Evolutionary conservation across 2,797 vertebrate species (phyloP).

Genomic region (Neoniphon sammara): DNA sequence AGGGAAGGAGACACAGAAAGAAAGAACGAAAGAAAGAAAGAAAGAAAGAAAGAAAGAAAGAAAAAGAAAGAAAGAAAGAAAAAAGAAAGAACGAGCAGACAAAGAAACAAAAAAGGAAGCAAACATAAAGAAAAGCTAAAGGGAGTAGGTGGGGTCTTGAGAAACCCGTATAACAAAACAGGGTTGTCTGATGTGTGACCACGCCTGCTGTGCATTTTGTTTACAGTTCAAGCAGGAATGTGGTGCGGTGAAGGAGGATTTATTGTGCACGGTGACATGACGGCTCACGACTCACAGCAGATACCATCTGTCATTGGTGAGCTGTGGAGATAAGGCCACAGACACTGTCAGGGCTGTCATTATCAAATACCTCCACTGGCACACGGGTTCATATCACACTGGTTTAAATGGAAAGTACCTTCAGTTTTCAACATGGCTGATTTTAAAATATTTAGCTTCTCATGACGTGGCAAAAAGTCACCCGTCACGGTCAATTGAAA

Average conservation of each 20-base stretch:
- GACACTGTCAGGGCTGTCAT: slow-evolving; percentile 37
- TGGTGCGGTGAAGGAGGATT: slow-evolving; percentile 18
- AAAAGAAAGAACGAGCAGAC: slow-evolving; percentile 39
- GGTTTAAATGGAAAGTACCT: slow-evolving; percentile 42
- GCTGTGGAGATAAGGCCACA: slow-evolving; percentile 44
- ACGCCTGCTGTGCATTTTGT: slow-evolving; percentile 44
- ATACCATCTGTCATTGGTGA: slow-evolving; percentile 66
- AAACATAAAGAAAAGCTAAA: slow-evolving; percentile 25
- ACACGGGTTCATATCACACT: slow-evolving; percentile 19
- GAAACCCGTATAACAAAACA: slow-evolving; percentile 37
- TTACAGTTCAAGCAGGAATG: slow-evolving; percentile 37
- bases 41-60: slow-evolving; percentile 12
- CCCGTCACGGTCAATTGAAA: too few species aligned
- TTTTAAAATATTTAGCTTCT: background rate
- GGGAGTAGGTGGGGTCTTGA: slow-evolving; percentile 11
- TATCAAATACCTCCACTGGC: slow-evolving; percentile 41
- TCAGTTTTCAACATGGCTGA: background rate
- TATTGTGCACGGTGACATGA: slow-evolving; percentile 30
- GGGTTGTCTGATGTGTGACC: slow-evolving; percentile 21
- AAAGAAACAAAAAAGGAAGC: too few species aligned
- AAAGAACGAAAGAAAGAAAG: slow-evolving; percentile 2
- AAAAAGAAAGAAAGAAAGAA: background rate
- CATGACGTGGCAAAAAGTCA: too few species aligned
- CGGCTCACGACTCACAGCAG: slow-evolving; percentile 45
- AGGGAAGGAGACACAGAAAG: slow-evolving; percentile 31